Conservation (phyloP, 2,113 vertebrate species). For the Limanda limanda region DNA sequence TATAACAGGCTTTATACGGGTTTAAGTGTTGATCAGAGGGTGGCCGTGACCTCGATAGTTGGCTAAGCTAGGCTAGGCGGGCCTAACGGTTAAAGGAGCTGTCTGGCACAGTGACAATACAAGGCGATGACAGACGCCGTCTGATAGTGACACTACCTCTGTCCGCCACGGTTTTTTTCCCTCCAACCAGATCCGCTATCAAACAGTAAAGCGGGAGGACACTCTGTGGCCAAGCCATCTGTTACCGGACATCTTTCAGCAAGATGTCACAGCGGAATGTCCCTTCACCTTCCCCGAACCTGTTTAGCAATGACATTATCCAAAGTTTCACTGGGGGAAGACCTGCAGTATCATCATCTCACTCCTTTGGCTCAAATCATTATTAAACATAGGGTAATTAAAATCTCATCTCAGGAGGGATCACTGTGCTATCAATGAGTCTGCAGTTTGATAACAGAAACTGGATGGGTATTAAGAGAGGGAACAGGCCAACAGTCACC, state of each 20-base stretch:
- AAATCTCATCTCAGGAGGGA: constrained; percentile 3
- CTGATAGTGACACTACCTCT: constrained; percentile 61
- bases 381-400: neutral
- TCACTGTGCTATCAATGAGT: neutral
- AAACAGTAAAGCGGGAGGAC: constrained; percentile 43
- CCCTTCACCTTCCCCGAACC: constrained; percentile 62
- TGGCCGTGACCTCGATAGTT: constrained; percentile 65
- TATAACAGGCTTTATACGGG: constrained; percentile 78
- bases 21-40: constrained; percentile 71
- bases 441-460: neutral
- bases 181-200: constrained; percentile 64
- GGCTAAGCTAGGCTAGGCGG: constrained; percentile 65
- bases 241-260: constrained; percentile 69
- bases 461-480: too few species aligned
- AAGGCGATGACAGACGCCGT: constrained; percentile 76
- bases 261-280: constrained; percentile 30
- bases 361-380: neutral
- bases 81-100: constrained; percentile 71
- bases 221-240: constrained; percentile 58
- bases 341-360: neutral
- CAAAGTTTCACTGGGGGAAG: constrained; percentile 27
- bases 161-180: constrained; percentile 42
- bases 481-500: too few species aligned
- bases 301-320: constrained; percentile 39
- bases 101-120: constrained; percentile 69